Percentiles rank a stretch among this genome's conserved stretches.
Conservation (phyloP, 2,797 vertebrate genomes). For the Thalassophryne amazonica region DNA sequence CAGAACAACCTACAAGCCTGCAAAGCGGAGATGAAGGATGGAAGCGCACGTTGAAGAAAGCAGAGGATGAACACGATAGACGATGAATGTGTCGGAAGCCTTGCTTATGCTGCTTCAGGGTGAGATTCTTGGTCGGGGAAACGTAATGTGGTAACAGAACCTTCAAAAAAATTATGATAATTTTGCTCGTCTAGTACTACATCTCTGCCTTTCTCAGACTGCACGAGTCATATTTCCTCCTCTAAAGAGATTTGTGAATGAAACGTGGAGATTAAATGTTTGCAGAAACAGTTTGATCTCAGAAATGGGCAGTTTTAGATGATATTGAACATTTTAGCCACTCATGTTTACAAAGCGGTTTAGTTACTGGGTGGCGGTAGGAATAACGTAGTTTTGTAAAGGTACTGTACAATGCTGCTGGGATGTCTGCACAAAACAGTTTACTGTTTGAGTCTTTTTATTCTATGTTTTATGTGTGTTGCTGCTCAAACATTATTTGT, state of each 20-base stretch:
- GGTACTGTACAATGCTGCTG: slow-evolving; percentile 47
- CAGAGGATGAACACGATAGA: slow-evolving; percentile 21
- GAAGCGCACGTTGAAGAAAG: slow-evolving; percentile 55
- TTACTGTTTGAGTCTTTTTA: slow-evolving; percentile 22
- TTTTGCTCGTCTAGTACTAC: slow-evolving; percentile 9
- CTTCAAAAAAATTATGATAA: not conserved
- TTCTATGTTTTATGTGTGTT: slow-evolving; percentile 46
- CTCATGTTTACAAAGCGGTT: slow-evolving; percentile 49
- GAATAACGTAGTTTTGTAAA: slow-evolving; percentile 28
- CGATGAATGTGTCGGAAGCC: slow-evolving; percentile 35
- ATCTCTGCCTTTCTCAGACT: slow-evolving; percentile 20
- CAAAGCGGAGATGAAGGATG: slow-evolving; percentile 25
- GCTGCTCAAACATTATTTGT: slow-evolving; percentile 58
- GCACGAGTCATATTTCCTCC: slow-evolving; percentile 26
- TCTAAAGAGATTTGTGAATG: slow-evolving; percentile 43
- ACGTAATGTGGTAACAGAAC: slow-evolving; percentile 8
- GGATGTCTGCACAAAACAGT: slow-evolving; percentile 41
- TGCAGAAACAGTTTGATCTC: slow-evolving; percentile 15
- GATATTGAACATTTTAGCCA: slow-evolving; percentile 18
- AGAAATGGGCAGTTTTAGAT: slow-evolving; percentile 18
- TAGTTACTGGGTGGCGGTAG: slow-evolving; percentile 42
- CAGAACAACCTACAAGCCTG: slow-evolving; percentile 26
- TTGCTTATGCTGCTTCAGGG: no score
- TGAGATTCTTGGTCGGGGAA: slow-evolving; percentile 15
- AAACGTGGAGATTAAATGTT: slow-evolving; percentile 28